Base-by-base conservation (phyloP, 2,797 vertebrate species). In the Lepilemur septentrionalis region DNA sequence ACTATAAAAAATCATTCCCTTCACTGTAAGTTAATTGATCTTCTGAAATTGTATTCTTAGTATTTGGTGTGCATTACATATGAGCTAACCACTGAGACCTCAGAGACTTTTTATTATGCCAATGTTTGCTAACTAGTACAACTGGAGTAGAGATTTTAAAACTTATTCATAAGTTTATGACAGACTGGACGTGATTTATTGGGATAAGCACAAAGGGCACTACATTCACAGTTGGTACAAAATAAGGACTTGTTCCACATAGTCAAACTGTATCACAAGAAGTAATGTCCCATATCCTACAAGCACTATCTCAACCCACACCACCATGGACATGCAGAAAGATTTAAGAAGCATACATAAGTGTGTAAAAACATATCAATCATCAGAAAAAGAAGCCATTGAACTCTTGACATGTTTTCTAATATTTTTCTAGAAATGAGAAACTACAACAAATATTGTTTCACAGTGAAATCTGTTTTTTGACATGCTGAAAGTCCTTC, bases 101-200 rank as follows among this genome's bases (percentile, higher is more conserved):
- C 5, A 23, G 4, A 80, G 10, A 83, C 28, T 3, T 87, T 91
- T 89, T 23, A 4, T 93, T 89, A 20, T 73, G 2, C 22, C n/a
- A 79, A 5, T 78, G 17, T 95, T 83, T n/a, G 23, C 11, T 46
- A 80, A 65, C 8, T 18, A 76, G 30, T 30, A 78, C 15, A 46
- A 83, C 22, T 79, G 11, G 30, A 76, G 38, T 28, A 84, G 22
- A 89, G 70, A 76, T 92, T 93, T 88, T 67, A 89, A 89, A 96
- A 81, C 14, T 23, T 84, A 88, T 25, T 89, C 93, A 25, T 70
- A 96, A 91, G 23, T 87, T 95, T 41, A 61, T 72, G 46, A 79
- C 69, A 70, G 48, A 84, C 75, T 94, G 18, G 18, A 94, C 72
- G 35, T 92, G 76, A 96, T 87, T 90, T 94, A 92, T 78, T 63